Conservation (phyloP, 2,888 invertebrate genomes). For the Eupeodes luniger region DNA sequence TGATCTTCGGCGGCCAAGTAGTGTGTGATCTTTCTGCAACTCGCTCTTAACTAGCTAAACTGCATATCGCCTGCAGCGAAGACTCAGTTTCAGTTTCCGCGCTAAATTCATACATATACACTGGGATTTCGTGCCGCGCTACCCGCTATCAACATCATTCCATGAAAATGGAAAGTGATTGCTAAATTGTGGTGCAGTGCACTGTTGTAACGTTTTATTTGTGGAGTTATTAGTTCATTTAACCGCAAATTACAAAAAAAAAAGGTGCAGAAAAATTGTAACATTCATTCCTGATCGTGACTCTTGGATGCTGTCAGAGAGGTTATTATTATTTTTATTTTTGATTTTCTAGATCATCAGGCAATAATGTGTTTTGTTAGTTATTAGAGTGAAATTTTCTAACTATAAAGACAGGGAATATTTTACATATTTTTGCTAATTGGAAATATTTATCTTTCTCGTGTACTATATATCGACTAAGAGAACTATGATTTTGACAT, state of each 20-base stretch:
- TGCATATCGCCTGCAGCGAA: not conserved
- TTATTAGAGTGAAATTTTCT: slow-evolving; percentile 2
- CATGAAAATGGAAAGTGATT: slow-evolving; percentile 71
- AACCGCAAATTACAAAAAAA: slow-evolving; percentile 61
- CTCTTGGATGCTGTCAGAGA: slow-evolving; percentile 22
- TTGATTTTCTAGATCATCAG: slow-evolving; percentile 2
- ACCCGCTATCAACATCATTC: slow-evolving; percentile 2
- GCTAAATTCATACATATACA: slow-evolving; percentile 47
- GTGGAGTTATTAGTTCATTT: slow-evolving; percentile 59
- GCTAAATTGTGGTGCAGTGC: slow-evolving; percentile 62
- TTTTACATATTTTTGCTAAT: slow-evolving; percentile 7
- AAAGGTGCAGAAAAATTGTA: slow-evolving; percentile 59
- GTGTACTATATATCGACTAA: not conserved
- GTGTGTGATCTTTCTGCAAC: slow-evolving; percentile 47
- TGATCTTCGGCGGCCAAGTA: slow-evolving; percentile 56
- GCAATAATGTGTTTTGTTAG: not conserved
- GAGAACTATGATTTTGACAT: not conserved
- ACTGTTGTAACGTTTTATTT: slow-evolving; percentile 6
- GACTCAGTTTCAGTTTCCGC: slow-evolving; percentile 49
- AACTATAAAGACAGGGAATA: not conserved
- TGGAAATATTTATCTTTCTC: not conserved
- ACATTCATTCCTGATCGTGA: slow-evolving; percentile 42
- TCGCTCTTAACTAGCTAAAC: not conserved
- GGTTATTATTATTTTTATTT: not conserved
- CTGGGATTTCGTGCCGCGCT: not conserved